Evolutionary conservation across 2,888 invertebrate genomes (phyloP).

Genomic region (Abrostola tripartita): DNA sequence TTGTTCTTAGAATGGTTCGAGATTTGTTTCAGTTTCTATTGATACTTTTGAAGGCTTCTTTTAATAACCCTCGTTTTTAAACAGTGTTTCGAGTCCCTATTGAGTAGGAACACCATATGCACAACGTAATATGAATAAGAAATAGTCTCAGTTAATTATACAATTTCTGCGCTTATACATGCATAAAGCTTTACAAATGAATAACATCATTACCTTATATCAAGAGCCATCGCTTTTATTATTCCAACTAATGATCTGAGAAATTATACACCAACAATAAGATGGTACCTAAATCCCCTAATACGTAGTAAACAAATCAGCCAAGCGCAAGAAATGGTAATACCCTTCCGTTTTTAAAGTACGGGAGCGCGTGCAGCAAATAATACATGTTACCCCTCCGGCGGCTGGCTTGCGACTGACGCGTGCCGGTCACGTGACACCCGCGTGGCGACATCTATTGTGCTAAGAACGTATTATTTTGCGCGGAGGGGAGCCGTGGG

Average conservation of each 20-base stretch:
- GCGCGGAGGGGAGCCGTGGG: conserved; percentile 31
- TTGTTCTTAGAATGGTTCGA: too few species aligned
- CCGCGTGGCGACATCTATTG: conserved; percentile 77
- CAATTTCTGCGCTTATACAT: too few species aligned
- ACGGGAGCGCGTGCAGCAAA: conserved; percentile 62
- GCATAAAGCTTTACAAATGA: too few species aligned
- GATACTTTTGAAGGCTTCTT: too few species aligned
- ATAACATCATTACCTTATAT: background rate
- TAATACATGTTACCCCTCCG: conserved; percentile 70
- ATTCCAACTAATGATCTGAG: conserved; percentile 30
- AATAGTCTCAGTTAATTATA: too few species aligned
- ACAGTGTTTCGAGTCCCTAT: too few species aligned
- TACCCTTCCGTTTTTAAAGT: conserved; percentile 66
- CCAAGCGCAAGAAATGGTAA: conserved; percentile 54
- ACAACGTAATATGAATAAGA: too few species aligned
- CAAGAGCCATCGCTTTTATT: background rate
- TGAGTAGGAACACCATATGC: too few species aligned
- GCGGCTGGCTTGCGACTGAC: conserved; percentile 71
- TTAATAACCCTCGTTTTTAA: too few species aligned
- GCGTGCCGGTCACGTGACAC: conserved; percentile 72
- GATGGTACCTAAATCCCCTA: conserved; percentile 12
- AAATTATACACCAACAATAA: conserved; percentile 15
- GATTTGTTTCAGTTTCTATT: too few species aligned
- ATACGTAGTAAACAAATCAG: conserved; percentile 56
- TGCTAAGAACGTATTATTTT: conserved; percentile 70